These are phyloP conservation scores for Tachystola acroxantha DNA, from an alignment of 2,888 invertebrate species.

Conservation along the genomic window DNA sequence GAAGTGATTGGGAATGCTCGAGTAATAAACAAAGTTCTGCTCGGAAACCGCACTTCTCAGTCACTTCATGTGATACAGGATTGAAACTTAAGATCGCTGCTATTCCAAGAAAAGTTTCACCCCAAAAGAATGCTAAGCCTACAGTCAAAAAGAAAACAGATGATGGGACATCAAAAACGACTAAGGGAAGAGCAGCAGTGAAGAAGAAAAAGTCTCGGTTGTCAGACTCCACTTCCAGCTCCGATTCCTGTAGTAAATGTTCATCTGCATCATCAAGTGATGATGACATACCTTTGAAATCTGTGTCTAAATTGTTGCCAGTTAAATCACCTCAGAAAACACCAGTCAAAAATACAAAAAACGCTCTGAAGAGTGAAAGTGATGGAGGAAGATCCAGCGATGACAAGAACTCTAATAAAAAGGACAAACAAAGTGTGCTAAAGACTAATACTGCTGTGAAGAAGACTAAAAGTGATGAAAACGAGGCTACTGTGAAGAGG, in stretches of 20 bases:
- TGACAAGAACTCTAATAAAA: conserved; percentile 47
- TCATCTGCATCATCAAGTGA: conserved; percentile 67
- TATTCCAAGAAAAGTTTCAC: conserved; percentile 64
- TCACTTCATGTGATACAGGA: conserved; percentile 80
- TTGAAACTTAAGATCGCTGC: conserved; percentile 80
- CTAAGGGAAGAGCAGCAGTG: conserved; percentile 17
- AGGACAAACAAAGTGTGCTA: conserved; percentile 51
- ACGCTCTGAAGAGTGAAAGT: conserved; percentile 44
- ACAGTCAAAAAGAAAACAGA: conserved; percentile 34
- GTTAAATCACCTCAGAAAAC: conserved; percentile 47
- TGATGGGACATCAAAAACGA: conserved; percentile 8
- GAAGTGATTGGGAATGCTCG: conserved; percentile 66
- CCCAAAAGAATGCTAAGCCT: conserved; percentile 34
- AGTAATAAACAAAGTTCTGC: conserved; percentile 47
- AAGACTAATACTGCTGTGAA: conserved; percentile 46
- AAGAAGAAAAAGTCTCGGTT: conserved; percentile 35
- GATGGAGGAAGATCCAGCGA: conserved; percentile 46
- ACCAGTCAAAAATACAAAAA: conserved; percentile 34
- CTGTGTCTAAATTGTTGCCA: conserved; percentile 57
- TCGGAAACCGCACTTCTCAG: conserved; percentile 77
- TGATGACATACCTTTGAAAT: conserved; percentile 62
- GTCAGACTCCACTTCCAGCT: conserved; percentile 66
- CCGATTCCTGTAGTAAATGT: conserved; percentile 72
- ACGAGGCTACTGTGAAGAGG: conserved; percentile 44
- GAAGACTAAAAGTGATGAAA: conserved; percentile 60